Evolutionary conservation across 2,113 vertebrate genomes (phyloP), one percentile per base, ranked within the genome.

Genomic region (Petaurus breviceps): DNA sequence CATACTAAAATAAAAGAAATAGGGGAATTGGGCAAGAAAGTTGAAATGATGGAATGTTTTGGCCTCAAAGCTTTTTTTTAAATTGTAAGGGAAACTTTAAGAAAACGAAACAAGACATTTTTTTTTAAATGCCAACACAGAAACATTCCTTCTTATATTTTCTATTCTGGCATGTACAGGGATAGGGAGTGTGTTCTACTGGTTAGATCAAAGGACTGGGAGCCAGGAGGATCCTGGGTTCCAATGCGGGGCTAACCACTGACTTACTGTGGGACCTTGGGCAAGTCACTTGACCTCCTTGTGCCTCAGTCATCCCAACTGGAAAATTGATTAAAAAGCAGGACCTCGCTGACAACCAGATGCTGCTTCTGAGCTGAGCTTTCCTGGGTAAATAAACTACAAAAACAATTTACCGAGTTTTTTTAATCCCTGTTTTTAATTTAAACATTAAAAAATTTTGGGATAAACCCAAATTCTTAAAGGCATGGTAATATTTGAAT

Each of bases 1-100:
- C 68, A 52, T 68, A 96, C 91, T 43, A 50, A 90, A 95, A 92
- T 97, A 92, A 97, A 31, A 14, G 31, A 92, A 95, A 55, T 46
- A 90, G 91, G 3, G 23, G 91, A 55, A 90, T 96, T 98, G 97
- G 95, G 90, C 37, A 84, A 61, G 90, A 96, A 92, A 96, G 94
- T 96, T 95, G 97, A 94, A 97, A 90, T 96, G 94, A 96, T 97
- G 96, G 97, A 97, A 95, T 98, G 94, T 96, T 98, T 97, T 98
- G 96, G 96, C 97, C 96, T 95, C 0, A 0, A 92, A 92, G 97
- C 46, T 93, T 97, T 97, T 97, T 97, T 89, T 98, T 92, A 91
- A 93, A 77, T 19, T 95, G 2, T 94, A 92, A 47, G 51, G 31
- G 57, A 96, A 96, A 94, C 26, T 68, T 68, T 68, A 68, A 68